Base-by-base conservation (phyloP, 1,140 invertebrate species). In the Triops cancriformis region DNA sequence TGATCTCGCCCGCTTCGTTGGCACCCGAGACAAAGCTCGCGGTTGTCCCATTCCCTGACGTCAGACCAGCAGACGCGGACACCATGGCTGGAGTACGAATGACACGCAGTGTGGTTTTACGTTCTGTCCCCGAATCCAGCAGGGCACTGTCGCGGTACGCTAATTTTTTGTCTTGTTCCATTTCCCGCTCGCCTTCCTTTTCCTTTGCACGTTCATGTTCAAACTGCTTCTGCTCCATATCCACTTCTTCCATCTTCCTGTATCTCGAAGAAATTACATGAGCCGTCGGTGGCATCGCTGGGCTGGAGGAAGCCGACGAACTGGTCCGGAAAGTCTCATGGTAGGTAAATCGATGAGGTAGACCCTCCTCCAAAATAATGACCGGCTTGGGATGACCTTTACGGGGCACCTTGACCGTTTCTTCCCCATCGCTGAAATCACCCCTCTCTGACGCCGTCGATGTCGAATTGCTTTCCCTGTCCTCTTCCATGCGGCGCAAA, bases 381-480 rank as follows among this genome's bases (percentile, higher is more conserved):
- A 64, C 51, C 51, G 51, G 51, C 51, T 64, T 64, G 51, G 51
- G 51, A 64, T 64, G 51, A 64, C 51, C 51, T 64, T 64, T 64
- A 18, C 51, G 51, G 23, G 51, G 10, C 51, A 64, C 51, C 51
- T 64, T 64, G 1, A 64, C 23, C 28, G 42, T 18, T 9, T 28
- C 74, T 42, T 76, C 75, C 5, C 37, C 23, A 12, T 76, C 75
- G 42, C 75, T 76, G 42, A 64, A 27, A 27, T 78, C 77, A 11
- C 73, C 77, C 12, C 73, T 11, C 26, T 78, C 77, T 18, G 77
- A 78, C 9, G 77, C 77, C 37, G 77, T 78, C 3, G 77, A 78
- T 27, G 77, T 78, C 27, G 77, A 78, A 43, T 73, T 73, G 77
- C 77, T 78, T 9, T 73, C 42, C 26, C 45, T 45, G 10, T 73